Evolutionary conservation across 2,113 vertebrate species (phyloP).

Genomic region (Sorex araneus): DNA sequence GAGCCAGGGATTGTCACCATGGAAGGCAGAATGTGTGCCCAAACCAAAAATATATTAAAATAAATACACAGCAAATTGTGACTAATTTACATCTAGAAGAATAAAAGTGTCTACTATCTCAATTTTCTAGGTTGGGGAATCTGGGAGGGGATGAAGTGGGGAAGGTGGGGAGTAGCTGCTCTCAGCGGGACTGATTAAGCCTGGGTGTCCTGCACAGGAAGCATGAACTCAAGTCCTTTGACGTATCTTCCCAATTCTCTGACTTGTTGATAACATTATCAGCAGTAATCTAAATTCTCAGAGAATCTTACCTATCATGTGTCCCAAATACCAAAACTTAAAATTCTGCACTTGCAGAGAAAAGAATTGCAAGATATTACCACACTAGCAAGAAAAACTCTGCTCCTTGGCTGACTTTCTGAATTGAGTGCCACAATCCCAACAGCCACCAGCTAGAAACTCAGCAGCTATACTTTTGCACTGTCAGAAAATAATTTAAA

Average conservation of each 20-base stretch:
- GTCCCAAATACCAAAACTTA: slow-evolving; percentile 45
- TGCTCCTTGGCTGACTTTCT: background rate
- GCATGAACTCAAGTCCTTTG: too few species aligned
- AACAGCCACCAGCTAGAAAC: slow-evolving; percentile 67
- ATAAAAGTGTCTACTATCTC: background rate
- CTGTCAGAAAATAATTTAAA: slow-evolving; percentile 78
- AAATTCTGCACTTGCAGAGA: background rate
- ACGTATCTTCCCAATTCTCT: too few species aligned
- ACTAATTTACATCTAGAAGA: slow-evolving; percentile 17
- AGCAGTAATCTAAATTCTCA: too few species aligned
- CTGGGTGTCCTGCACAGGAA: too few species aligned
- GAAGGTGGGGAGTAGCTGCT: too few species aligned
- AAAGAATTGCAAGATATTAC: background rate
- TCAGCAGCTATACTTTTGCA: slow-evolving; percentile 56
- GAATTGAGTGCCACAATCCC: slow-evolving; percentile 28
- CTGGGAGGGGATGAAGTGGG: too few species aligned
- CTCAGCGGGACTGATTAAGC: too few species aligned
- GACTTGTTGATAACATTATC: too few species aligned
- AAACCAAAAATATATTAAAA: too few species aligned
- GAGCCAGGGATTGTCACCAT: too few species aligned
- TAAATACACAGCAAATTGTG: background rate
- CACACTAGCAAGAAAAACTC: background rate
- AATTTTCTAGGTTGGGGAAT: background rate
- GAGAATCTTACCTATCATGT: background rate
- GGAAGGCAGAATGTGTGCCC: too few species aligned